These are phyloP conservation scores for Cantharis rufa DNA, from an alignment of 2,888 invertebrate species.

Conservation along the genomic window DNA sequence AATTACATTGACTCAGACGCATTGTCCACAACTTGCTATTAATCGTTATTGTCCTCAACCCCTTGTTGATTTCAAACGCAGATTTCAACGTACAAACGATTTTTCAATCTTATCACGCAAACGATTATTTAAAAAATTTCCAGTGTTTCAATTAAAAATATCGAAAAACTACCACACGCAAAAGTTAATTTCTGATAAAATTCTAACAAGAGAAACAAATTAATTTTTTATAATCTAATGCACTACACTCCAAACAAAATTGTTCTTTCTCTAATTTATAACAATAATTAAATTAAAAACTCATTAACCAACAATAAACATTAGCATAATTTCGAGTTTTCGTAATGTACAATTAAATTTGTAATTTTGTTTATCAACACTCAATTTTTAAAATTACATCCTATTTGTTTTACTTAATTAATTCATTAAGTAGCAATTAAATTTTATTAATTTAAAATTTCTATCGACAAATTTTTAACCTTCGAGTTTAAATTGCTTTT, in stretches of 20 bases:
- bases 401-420: not conserved
- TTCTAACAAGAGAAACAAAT: slow-evolving; percentile 7
- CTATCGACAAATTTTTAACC: not conserved
- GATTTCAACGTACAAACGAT: slow-evolving; percentile 16
- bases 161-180: not conserved
- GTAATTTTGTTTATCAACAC: not conserved
- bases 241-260: not conserved
- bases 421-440: not conserved
- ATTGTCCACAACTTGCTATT: slow-evolving; percentile 40
- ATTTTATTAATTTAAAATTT: not conserved
- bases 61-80: slow-evolving; percentile 25
- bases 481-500: not conserved
- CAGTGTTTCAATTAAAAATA: not conserved
- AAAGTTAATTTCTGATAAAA: slow-evolving; percentile 5
- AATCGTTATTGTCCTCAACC: slow-evolving; percentile 35
- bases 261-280: not conserved
- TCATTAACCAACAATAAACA: not conserved
- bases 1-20: slow-evolving; percentile 42
- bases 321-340: not conserved
- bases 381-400: not conserved
- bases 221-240: not conserved
- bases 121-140: slow-evolving; percentile 4
- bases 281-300: not conserved
- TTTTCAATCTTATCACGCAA: slow-evolving; percentile 13
- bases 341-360: not conserved